Evolutionary conservation across 2,888 invertebrate genomes (phyloP).

Genomic region (Hirtodrosophila histrioides): DNA sequence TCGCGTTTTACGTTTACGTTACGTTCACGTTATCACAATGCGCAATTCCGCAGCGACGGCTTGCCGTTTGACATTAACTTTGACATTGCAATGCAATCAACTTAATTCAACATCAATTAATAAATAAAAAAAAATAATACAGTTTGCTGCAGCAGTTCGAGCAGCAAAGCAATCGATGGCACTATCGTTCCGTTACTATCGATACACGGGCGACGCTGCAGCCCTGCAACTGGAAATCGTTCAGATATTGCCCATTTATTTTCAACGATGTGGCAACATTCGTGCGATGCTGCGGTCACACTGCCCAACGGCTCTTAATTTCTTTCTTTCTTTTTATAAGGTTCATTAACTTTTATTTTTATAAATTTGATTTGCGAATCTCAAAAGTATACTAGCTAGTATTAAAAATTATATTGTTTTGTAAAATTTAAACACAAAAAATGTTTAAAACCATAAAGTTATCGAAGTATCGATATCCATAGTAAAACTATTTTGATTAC

Average conservation of each 20-base stretch:
- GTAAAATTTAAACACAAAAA: too few relatives aligned
- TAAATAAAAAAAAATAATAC: conserved; percentile 62
- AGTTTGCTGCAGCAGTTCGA: conserved; percentile 57
- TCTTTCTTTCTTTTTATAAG: not conserved
- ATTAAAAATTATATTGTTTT: too few relatives aligned
- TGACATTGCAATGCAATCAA: conserved; percentile 59
- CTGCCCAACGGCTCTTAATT: not conserved
- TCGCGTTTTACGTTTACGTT: conserved; percentile 46
- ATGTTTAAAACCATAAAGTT: too few relatives aligned
- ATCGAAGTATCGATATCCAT: too few relatives aligned
- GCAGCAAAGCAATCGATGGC: conserved; percentile 59
- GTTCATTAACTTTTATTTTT: too few relatives aligned
- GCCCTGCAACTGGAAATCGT: conserved; percentile 6
- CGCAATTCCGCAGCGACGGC: conserved; percentile 41
- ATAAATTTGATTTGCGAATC: too few relatives aligned
- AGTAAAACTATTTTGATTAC: too few relatives aligned
- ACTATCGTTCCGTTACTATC: conserved; percentile 51
- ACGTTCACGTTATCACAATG: conserved; percentile 52
- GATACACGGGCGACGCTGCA: conserved; percentile 22
- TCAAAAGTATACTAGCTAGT: too few relatives aligned
- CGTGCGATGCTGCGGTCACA: conserved; percentile 17
- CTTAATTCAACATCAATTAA: conserved; percentile 62
- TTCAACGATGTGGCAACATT: conserved; percentile 3
- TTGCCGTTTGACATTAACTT: conserved; percentile 46
- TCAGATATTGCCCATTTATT: not conserved